Evolutionary conservation across 2,113 vertebrate genomes (phyloP), one percentile per base, ranked within the genome.

Genomic region (Elachura formosa): DNA sequence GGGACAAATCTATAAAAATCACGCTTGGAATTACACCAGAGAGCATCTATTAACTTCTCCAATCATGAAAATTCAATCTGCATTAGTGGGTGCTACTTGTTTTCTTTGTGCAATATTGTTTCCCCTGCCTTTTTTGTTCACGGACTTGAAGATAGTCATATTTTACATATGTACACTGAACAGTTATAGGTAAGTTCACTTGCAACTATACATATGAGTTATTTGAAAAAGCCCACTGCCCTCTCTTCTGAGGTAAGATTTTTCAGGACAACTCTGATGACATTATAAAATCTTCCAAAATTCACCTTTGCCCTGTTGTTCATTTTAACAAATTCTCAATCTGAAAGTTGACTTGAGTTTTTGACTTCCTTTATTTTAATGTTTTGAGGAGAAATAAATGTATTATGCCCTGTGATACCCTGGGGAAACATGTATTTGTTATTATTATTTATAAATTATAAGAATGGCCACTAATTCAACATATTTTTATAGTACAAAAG

Each of bases 381-480:
- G 45, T 54, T 51, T 52, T 58, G 66, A 90, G 56, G 45, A 89
- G 43, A 62, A 81, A 96, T 40, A 25, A 31, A 76, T 84, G 91
- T 97, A 74, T 29, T 3, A 33, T 84, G 20, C 16, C 21, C n/a
- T 17, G 9, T 76, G 63, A 85, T 90, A 24, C 74, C 84, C 61
- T 58, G 33, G 90, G 36, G 93, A 46, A 90, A 94, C n/a, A 59
- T 25, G 46, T 90, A 94, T 93, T 83, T 94, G 40, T 75, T 62
- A 94, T 88, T 96, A 41, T 74, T 87, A 46, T 81, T 96, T 95
- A 92, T 80, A 95, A 90, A 93, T 41, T 22, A 43, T 36, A 95
- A 96, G 34, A 93, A 75, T 71, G 46, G 55, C 56, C 72, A 93
- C 17, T 17, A 93, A 77, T 93, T 96, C 80, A 91, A 89, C 61